Evolutionary conservation across 2,113 vertebrate species (phyloP).

Genomic region (Pteropus alecto): DNA sequence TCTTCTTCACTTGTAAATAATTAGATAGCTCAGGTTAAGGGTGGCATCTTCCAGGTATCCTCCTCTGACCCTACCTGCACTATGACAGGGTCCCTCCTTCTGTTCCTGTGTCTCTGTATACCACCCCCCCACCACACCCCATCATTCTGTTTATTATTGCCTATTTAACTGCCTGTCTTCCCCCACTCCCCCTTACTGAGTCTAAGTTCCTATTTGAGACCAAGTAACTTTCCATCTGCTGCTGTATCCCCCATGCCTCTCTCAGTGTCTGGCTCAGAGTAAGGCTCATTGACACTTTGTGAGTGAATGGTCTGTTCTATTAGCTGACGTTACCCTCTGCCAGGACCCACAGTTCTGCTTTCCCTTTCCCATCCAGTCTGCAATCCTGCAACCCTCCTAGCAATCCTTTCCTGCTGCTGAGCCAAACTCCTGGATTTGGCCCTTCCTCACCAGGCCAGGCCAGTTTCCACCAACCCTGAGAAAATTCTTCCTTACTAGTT

Average conservation of each 20-base stretch:
- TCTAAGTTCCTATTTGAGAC: background rate
- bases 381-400: background rate
- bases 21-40: background rate
- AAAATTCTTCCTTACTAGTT: background rate
- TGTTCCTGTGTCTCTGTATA: background rate
- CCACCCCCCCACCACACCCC: too few relatives aligned
- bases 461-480: background rate
- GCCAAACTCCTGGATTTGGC: background rate
- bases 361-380: background rate
- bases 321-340: background rate
- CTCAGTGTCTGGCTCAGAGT: background rate
- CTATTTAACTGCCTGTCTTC: background rate
- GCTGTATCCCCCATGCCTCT: background rate
- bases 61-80: background rate
- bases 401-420: background rate
- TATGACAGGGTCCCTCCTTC: background rate
- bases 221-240: background rate
- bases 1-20: background rate
- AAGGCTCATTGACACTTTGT: background rate
- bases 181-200: background rate
- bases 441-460: background rate
- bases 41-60: too few relatives aligned
- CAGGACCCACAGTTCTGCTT: background rate
- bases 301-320: background rate
- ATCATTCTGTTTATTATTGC: background rate